These are phyloP conservation scores for Pipistrellus pygmaeus DNA, from an alignment of 2,797 vertebrate genomes.

Conservation along the genomic window DNA sequence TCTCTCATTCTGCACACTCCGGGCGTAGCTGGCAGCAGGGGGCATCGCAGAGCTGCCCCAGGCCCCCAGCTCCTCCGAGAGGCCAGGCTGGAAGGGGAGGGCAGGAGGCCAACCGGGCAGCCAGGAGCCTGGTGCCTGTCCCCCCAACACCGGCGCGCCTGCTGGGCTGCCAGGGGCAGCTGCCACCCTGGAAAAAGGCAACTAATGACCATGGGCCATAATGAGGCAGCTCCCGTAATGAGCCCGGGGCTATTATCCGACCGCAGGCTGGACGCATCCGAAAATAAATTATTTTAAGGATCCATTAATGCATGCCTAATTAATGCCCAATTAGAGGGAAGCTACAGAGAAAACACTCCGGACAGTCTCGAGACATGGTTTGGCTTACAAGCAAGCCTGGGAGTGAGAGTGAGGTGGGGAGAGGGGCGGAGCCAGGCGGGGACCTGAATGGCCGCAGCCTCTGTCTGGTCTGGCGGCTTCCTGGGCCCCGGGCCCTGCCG, in stretches of 20 bases:
- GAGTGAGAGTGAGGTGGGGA: not conserved
- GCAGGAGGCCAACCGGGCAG: not conserved
- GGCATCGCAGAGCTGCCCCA: not conserved
- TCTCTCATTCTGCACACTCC: not conserved
- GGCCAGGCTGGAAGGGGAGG: not conserved
- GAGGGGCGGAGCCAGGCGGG: not conserved
- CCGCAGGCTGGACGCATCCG: constrained; percentile 88
- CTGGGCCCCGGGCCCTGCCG: not conserved
- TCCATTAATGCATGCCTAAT: constrained; percentile 92
- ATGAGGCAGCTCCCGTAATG: constrained; percentile 87
- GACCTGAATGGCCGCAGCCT: not conserved
- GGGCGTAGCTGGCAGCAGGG: constrained; percentile 54
- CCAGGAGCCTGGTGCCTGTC: constrained; percentile 56
- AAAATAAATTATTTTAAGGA: constrained; percentile 90
- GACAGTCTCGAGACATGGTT: constrained; percentile 80
- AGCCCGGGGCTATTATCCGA: constrained; percentile 85
- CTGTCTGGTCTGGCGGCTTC: not conserved
- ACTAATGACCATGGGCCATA: constrained; percentile 88
- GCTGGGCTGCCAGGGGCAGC: constrained; percentile 71
- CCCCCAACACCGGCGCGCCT: not conserved
- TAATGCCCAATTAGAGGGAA: constrained; percentile 90
- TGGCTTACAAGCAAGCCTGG: constrained; percentile 57
- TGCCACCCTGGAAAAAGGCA: constrained; percentile 87
- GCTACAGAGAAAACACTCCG: constrained; percentile 86
- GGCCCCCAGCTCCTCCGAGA: not conserved